These are phyloP conservation scores for Helogale parvula DNA, from an alignment of 2,113 vertebrate species.

Conservation along the genomic window DNA sequence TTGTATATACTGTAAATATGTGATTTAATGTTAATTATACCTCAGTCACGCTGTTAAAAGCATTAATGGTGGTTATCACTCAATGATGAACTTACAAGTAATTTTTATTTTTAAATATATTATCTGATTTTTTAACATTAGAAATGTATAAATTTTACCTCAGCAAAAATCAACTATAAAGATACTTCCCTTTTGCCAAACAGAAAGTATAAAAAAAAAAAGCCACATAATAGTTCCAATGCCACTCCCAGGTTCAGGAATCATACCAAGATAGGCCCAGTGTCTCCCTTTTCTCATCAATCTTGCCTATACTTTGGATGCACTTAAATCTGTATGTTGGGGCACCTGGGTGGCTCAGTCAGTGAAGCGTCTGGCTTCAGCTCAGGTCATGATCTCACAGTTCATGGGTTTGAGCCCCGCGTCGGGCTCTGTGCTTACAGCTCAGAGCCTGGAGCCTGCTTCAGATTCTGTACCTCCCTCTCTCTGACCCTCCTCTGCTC, in stretches of 20 bases:
- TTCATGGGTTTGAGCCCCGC: too few relatives aligned
- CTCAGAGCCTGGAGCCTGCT: too few relatives aligned
- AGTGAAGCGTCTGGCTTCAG: too few relatives aligned
- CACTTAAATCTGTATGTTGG: not conserved
- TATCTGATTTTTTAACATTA: not conserved
- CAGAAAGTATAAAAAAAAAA: not conserved
- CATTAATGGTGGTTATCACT: not conserved
- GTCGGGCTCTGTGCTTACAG: too few relatives aligned
- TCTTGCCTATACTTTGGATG: not conserved
- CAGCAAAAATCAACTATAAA: not conserved
- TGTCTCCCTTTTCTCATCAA: not conserved
- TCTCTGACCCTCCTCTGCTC: too few relatives aligned
- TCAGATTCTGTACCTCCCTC: too few relatives aligned
- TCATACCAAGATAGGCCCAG: not conserved
- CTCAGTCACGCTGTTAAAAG: not conserved
- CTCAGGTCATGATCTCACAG: too few relatives aligned
- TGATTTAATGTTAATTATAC: not conserved
- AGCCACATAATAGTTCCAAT: not conserved
- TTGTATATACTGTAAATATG: not conserved
- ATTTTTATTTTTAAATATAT: not conserved
- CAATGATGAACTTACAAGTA: not conserved
- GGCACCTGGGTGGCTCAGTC: too few relatives aligned
- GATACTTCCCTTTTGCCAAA: not conserved
- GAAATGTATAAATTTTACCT: not conserved
- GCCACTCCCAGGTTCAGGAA: not conserved